Evolutionary conservation across 2,797 vertebrate species (phyloP).

Genomic region (Amniataba percoides): DNA sequence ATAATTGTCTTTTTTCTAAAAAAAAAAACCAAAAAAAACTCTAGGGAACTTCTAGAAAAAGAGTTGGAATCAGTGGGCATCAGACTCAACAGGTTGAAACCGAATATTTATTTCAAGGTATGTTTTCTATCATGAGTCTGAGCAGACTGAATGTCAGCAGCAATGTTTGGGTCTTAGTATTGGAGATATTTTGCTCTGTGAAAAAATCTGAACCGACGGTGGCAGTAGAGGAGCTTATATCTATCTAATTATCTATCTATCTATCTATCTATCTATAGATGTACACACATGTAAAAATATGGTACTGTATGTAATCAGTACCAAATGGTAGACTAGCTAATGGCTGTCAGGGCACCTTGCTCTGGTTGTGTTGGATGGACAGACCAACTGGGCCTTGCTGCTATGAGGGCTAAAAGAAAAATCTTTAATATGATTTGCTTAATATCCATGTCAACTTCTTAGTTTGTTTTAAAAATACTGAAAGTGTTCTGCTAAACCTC

Average conservation of each 20-base stretch:
- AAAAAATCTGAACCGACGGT: not conserved
- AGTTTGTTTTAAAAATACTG: not conserved
- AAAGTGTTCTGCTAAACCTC: not conserved
- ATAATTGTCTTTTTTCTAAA: not conserved
- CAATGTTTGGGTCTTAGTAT: not conserved
- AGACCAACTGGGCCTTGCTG: not conserved
- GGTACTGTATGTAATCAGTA: no score
- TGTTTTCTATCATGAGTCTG: constrained; percentile 14
- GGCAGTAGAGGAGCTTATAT: no score
- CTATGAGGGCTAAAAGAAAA: not conserved
- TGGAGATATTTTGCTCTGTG: not conserved
- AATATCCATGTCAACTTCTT: not conserved
- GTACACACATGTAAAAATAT: no score
- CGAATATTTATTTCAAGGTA: constrained; percentile 99
- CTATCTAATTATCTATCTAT: no score
- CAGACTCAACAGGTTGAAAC: constrained; percentile 94
- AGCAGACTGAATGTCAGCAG: not conserved
- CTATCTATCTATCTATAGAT: no score
- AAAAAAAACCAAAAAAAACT: constrained; percentile 12
- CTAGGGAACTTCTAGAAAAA: constrained; percentile 93
- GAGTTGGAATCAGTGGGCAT: constrained; percentile 98
- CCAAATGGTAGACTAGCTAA: not conserved
- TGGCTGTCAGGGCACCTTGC: not conserved
- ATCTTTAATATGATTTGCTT: not conserved
- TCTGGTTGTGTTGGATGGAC: not conserved